Evolutionary conservation across 2,113 vertebrate genomes (phyloP).

Genomic region (Daboia siamensis): DNA sequence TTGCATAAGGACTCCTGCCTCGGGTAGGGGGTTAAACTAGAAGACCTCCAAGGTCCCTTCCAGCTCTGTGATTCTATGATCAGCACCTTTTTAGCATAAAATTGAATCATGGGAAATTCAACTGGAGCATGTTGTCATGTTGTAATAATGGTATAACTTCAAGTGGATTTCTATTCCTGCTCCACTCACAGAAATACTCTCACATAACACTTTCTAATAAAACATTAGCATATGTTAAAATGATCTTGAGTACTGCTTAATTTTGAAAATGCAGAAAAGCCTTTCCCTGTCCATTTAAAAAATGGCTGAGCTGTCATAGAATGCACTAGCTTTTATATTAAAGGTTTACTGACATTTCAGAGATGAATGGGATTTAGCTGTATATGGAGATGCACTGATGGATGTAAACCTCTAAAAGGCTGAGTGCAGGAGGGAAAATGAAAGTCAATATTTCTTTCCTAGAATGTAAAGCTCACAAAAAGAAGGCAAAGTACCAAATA

Average conservation of each 20-base stretch:
- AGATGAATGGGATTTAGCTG: background rate
- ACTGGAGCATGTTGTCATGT: background rate
- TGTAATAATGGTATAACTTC: background rate
- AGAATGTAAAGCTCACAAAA: background rate
- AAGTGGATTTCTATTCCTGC: background rate
- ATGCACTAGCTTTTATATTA: background rate
- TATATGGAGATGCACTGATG: background rate
- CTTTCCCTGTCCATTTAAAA: background rate
- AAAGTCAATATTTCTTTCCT: background rate
- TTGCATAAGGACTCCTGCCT: background rate
- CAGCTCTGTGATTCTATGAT: background rate
- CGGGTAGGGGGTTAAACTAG: background rate
- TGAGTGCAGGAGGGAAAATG: background rate
- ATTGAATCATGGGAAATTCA: background rate
- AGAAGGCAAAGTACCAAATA: background rate
- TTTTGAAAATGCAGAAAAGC: background rate
- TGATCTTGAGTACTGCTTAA: background rate
- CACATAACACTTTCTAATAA: background rate
- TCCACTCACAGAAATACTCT: background rate
- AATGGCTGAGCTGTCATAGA: background rate
- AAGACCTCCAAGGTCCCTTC: background rate
- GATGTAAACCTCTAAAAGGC: slow-evolving; percentile 2
- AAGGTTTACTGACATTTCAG: background rate
- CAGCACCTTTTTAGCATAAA: background rate
- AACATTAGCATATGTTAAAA: background rate